Evolutionary conservation across 1,140 invertebrate genomes (phyloP).

Genomic region (Mactra quadrangularis): DNA sequence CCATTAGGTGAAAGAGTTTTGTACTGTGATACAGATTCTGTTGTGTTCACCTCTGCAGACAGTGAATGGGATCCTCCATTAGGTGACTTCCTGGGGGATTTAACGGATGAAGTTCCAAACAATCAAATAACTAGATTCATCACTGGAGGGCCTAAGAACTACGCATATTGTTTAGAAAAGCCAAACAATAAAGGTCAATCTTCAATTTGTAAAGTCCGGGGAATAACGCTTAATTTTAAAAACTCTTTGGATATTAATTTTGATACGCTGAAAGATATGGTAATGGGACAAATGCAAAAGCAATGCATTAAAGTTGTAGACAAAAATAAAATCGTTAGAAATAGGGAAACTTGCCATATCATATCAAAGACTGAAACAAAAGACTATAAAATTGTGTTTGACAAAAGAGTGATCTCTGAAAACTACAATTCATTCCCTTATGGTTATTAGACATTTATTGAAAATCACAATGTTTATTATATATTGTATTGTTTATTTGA

Average conservation of each 20-base stretch:
- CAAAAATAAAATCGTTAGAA: background rate
- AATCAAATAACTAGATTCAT: slow-evolving; percentile 49
- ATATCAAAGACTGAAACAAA: slow-evolving; percentile 37
- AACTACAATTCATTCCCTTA: background rate
- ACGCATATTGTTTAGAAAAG: slow-evolving; percentile 22
- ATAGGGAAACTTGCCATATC: slow-evolving; percentile 12
- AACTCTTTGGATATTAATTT: slow-evolving; percentile 40
- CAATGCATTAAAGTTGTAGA: slow-evolving; percentile 15
- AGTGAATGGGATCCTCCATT: slow-evolving; percentile 5
- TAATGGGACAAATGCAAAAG: background rate
- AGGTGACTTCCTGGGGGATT: slow-evolving; percentile 21
- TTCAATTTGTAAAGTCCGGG: slow-evolving; percentile 44
- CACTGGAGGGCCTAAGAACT: slow-evolving; percentile 52
- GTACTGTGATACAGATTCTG: slow-evolving; percentile 83
- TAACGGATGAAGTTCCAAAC: slow-evolving; percentile 36
- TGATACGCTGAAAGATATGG: slow-evolving; percentile 32
- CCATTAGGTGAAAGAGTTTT: slow-evolving; percentile 73
- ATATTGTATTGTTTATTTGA: no score
- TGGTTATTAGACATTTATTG: no score
- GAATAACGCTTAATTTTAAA: slow-evolving; percentile 45
- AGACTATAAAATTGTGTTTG: slow-evolving; percentile 50
- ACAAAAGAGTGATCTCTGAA: slow-evolving; percentile 14
- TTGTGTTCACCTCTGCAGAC: slow-evolving; percentile 3
- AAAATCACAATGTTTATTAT: no score
- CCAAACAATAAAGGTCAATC: slow-evolving; percentile 12